phyloP scores from a whole-genome alignment of 2,797 vertebrate genomes.

The Sardinella longiceps region DNA sequence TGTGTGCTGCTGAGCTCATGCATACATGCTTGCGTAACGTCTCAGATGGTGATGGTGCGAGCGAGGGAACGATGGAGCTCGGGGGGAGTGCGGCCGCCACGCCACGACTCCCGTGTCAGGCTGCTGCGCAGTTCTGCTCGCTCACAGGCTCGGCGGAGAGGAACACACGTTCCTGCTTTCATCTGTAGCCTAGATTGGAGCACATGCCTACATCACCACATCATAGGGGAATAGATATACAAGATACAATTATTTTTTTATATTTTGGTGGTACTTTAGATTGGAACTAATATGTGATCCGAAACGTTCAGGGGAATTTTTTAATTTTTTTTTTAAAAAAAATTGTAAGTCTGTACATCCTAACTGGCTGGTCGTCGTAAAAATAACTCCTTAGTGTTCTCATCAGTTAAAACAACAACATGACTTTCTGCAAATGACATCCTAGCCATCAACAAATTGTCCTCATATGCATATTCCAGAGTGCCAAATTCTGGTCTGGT shows the following conservation, averaged over 20 bases:
- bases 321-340: no score
- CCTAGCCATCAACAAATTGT: neutral
- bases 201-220: no score
- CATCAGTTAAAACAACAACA: no score
- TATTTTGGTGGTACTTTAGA: neutral
- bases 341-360: no score
- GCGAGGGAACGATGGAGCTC: neutral
- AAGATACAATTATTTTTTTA: neutral
- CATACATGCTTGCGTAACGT: neutral
- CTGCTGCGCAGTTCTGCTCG: neutral
- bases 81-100: neutral
- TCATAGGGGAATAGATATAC: neutral
- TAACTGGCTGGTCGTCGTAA: no score
- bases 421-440: no score
- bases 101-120: neutral
- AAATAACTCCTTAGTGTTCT: no score
- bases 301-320: neutral
- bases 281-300: neutral
- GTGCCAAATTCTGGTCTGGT: no score
- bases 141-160: neutral
- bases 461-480: neutral
- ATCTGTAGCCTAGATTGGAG: neutral
- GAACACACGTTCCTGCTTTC: neutral
- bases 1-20: neutral
- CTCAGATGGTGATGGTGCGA: constrained; percentile 3